Conservation (phyloP, 2,888 invertebrate genomes). For the Oligia fasciuncula region DNA sequence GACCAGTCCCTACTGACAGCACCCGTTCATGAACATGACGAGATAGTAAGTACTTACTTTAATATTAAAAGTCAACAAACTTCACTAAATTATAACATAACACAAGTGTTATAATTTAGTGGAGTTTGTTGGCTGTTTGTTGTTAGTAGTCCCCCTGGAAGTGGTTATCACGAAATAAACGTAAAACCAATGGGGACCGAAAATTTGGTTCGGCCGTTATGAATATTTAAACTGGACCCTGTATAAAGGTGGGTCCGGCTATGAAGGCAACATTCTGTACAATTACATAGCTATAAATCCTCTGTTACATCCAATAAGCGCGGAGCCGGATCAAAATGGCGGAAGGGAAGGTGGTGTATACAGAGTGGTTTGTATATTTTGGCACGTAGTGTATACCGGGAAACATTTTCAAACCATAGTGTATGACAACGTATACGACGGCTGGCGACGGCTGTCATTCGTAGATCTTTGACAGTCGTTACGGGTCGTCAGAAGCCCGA, state of each 20-base stretch:
- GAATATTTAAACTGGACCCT: constrained; percentile 60
- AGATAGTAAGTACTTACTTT: not conserved
- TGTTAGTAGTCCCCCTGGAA: not conserved
- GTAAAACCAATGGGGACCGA: constrained; percentile 43
- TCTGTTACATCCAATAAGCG: constrained; percentile 56
- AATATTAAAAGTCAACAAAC: constrained; percentile 20
- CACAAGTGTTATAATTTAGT: not conserved
- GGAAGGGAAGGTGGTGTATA: constrained; percentile 2
- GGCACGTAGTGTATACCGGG: not conserved
- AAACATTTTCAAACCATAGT: not conserved
- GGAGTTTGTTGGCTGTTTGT: too few species aligned
- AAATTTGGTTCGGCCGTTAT: constrained; percentile 45
- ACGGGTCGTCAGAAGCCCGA: too few species aligned
- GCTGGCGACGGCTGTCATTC: too few species aligned
- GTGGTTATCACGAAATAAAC: constrained; percentile 42
- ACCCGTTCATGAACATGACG: not conserved
- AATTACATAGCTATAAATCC: constrained; percentile 60
- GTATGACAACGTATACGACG: too few species aligned
- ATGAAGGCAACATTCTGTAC: constrained; percentile 52
- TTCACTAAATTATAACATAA: constrained; percentile 42
- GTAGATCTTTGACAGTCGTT: too few species aligned
- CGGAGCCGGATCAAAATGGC: constrained; percentile 39
- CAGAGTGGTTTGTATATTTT: constrained; percentile 18
- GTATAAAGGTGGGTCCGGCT: constrained; percentile 39
- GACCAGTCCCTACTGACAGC: not conserved